Conservation (phyloP, 1,140 invertebrate genomes). For the Drosophila aff. region DNA sequence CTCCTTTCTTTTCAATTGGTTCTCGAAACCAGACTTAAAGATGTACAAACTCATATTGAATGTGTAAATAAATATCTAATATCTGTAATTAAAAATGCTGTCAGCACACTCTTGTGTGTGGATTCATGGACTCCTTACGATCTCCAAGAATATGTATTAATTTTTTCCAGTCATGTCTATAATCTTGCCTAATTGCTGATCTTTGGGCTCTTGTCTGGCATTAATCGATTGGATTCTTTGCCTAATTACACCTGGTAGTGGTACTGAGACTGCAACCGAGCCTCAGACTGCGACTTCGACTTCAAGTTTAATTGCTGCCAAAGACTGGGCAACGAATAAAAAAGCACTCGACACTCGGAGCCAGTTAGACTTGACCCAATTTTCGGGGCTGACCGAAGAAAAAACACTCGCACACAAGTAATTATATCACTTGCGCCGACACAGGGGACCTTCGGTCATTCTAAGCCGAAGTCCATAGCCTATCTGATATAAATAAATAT, state of each 20-base stretch:
- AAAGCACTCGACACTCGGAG: conserved; percentile 28
- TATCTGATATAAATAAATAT: conserved; percentile 5
- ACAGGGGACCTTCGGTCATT: conserved; percentile 40
- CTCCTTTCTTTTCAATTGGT: too few species aligned
- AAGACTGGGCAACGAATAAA: conserved; percentile 7
- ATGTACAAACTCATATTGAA: neutral
- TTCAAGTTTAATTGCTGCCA: conserved; percentile 54
- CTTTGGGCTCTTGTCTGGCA: conserved; percentile 14
- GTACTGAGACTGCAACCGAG: neutral
- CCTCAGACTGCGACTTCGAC: conserved; percentile 3
- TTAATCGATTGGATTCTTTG: conserved; percentile 33
- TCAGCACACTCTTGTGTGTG: neutral
- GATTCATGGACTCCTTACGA: neutral
- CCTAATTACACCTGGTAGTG: conserved; percentile 33
- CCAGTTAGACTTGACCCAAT: conserved; percentile 76
- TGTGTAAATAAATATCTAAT: neutral
- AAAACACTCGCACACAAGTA: conserved; percentile 34
- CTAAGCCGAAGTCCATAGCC: conserved; percentile 32
- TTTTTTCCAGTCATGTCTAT: conserved; percentile 9
- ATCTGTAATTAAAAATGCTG: neutral
- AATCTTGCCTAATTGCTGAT: conserved; percentile 10
- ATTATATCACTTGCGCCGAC: conserved; percentile 32
- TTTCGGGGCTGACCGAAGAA: conserved; percentile 45
- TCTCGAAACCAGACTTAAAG: neutral
- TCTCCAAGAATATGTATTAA: neutral